These are phyloP conservation scores for Lepus europaeus DNA, from an alignment of 2,113 vertebrate genomes.

Conservation along the genomic window DNA sequence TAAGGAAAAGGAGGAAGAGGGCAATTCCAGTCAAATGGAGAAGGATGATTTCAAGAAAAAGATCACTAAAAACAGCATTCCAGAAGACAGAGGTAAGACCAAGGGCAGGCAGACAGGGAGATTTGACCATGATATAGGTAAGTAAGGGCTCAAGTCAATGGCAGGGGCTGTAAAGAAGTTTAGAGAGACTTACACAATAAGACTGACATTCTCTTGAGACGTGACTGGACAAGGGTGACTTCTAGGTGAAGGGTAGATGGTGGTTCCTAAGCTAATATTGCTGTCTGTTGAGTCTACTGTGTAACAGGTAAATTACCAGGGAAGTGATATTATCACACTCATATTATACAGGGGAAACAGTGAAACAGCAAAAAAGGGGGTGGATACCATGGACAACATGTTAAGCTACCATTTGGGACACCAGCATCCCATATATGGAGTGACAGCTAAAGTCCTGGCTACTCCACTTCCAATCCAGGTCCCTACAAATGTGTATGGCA, in stretches of 20 bases:
- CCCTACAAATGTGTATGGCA: too few relatives aligned
- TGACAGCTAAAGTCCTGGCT: too few relatives aligned
- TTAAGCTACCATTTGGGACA: too few relatives aligned
- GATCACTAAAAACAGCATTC: not conserved
- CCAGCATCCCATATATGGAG: too few relatives aligned
- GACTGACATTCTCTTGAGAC: not conserved
- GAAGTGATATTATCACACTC: not conserved
- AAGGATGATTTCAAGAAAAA: not conserved
- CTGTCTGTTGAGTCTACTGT: not conserved
- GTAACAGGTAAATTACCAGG: not conserved
- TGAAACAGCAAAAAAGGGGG: not conserved
- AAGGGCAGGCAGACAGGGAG: not conserved
- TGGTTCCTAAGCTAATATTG: not conserved
- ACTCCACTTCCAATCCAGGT: too few relatives aligned
- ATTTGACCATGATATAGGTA: not conserved
- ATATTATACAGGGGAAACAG: not conserved
- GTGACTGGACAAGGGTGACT: not conserved
- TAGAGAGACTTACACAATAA: not conserved
- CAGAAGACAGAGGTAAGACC: not conserved
- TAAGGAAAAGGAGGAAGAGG: slow-evolving; percentile 26
- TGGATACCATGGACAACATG: too few relatives aligned
- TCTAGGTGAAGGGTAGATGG: not conserved
- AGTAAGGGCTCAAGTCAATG: not conserved
- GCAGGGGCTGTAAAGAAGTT: not conserved
- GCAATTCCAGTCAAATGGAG: not conserved